A percentile compares a stretch with the other conserved stretches of the same genome.
These are phyloP conservation scores for Acropora yongei DNA, from an alignment of 64 coral and sea anemone species.

Conservation along the genomic window DNA sequence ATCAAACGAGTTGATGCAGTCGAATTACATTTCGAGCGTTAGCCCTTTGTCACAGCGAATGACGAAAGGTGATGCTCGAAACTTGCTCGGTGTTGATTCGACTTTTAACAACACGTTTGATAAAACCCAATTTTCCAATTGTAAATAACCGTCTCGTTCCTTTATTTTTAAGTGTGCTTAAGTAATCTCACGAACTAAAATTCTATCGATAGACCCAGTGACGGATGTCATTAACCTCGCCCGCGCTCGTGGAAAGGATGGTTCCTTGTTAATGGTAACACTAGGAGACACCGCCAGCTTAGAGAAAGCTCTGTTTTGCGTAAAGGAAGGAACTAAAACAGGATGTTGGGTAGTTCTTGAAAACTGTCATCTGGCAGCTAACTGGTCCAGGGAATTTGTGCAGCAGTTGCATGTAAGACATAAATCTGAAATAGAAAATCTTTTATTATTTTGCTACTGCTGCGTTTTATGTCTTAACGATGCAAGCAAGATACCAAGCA, in stretches of 20 bases:
- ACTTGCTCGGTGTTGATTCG: no score
- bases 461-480: no score
- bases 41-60: no score
- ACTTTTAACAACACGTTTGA: no score
- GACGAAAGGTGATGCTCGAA: no score
- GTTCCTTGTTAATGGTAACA: constrained; percentile 15
- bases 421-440: neutral
- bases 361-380: constrained; percentile 45
- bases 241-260: neutral
- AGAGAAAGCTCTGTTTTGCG: constrained; percentile 2
- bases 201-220: constrained; percentile 27
- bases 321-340: constrained; percentile 33
- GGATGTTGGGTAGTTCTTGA: constrained; percentile 65
- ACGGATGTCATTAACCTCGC: constrained; percentile 52
- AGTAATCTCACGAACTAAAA: neutral
- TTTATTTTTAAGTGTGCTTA: no score
- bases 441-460: no score
- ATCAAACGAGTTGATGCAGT: no score
- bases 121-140: no score
- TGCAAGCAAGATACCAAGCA: no score
- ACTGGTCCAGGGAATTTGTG: constrained; percentile 40
- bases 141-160: no score
- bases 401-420: constrained; percentile 28
- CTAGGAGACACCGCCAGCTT: constrained; percentile 23
- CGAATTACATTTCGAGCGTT: no score